Evolutionary conservation across 2,797 vertebrate genomes (phyloP), one percentile per base, ranked within the genome.

Genomic region (Podarcis siculus): DNA sequence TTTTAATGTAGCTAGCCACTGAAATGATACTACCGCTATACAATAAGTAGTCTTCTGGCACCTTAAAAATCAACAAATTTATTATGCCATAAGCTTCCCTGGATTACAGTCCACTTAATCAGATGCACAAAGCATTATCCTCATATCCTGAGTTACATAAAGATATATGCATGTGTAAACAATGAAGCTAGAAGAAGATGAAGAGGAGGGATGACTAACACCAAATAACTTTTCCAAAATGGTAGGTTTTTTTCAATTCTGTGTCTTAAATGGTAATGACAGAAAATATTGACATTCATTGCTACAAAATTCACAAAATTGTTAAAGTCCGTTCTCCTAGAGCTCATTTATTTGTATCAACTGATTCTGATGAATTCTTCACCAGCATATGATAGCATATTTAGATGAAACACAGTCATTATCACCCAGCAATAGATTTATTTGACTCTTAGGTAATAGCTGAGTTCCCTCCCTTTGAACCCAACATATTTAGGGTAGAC

Each of bases 331-430:
- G 87, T 32, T 80, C 66, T 93, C 75, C 58, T 71, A 77, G 32
- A 93, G 87, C 64, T 25, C 89, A 89, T 93, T 92, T 89, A 95
- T 55, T 92, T 83, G 90, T 89, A 94, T 89, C 79, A 66, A 75
- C 55, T 85, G 61, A 89, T 91, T 82, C 66, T 92, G 67, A 82
- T 87, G 73, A 92, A 93, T 90, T 90, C 86, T 92, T 88, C 95
- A 90, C 71, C 89, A 90, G 83, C 86, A 27, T 72, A 35, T 17
- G 72, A 88, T 92, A 92, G 92, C 92, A 93, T 96, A 91, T 93
- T 94, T 93, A 92, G 49, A 90, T 64, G 13, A 92, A 88, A 89
- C 79, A 90, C 67, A 92, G 89, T 55, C 90, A 90, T 83, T 61
- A 61, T 61, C 19, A 23, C 2, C 58, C 58, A 61, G 21, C 19